Evolutionary conservation across 2,888 invertebrate genomes (phyloP).

Genomic region (Keiferia lycopersicella): DNA sequence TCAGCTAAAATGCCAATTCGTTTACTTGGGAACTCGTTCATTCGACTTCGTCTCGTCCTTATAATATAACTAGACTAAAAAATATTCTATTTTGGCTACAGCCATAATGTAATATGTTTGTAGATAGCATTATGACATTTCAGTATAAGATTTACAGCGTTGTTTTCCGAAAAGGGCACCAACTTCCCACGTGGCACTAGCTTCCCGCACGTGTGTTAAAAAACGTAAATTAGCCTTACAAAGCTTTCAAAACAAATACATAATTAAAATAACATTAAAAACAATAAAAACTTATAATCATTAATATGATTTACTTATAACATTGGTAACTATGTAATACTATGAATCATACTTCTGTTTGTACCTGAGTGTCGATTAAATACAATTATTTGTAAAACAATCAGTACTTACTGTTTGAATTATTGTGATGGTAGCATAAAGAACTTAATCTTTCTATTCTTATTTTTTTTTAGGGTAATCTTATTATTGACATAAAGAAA

Average conservation of each 20-base stretch:
- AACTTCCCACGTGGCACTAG: not conserved
- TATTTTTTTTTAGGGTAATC: no score
- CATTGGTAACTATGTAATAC: conserved; percentile 61
- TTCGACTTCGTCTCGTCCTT: no score
- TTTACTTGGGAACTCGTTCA: no score
- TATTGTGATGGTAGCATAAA: not conserved
- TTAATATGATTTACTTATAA: conserved; percentile 34
- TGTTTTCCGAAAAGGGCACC: no score
- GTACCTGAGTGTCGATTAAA: conserved; percentile 40
- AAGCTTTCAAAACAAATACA: conserved; percentile 30
- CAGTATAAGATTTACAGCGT: no score
- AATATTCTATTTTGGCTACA: no score
- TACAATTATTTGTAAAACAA: no score
- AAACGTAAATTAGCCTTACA: not conserved
- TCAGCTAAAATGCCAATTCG: no score
- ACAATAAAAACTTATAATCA: conserved; percentile 27
- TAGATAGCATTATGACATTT: no score
- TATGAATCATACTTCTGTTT: conserved; percentile 44
- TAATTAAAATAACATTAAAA: conserved; percentile 36
- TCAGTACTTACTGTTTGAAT: no score
- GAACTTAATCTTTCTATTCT: not conserved
- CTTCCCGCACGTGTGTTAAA: not conserved
- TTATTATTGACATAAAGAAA: not conserved
- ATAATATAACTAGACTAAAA: no score
- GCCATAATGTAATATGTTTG: no score